Evolutionary conservation across 2,113 vertebrate species (phyloP), one percentile per base, ranked within the genome.

Genomic region (Puffinus mauretanicus): DNA sequence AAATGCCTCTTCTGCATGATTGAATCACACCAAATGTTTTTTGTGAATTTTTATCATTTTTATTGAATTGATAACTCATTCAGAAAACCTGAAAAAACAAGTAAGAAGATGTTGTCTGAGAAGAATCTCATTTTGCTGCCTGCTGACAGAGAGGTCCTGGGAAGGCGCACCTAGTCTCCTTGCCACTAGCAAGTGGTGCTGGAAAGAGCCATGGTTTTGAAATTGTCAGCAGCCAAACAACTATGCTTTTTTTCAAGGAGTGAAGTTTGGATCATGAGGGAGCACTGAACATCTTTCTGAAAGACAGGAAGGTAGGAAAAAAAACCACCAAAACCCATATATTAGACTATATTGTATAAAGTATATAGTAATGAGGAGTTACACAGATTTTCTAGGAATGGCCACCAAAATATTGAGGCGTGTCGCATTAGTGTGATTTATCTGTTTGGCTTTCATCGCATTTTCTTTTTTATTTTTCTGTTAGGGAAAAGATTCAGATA

Each of bases 221-320:
- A 92, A 65, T 13, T 49, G 26, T 9, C 3, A 6, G 8, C 6
- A 25, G 36, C 65, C 16, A 55, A 40, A 61, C 8, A 52, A 15
- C 7, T 22, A 17, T 0, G 0, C 0, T 10, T 51, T 47, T 82
- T 88, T 32, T 52, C 3, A 38, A 66, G 7, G 24, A 29, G 3
- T 66, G 16, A 82, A 66, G 10, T 64, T 60, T 66, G 24, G 18
- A 66, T n/a, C 18, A 42, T 67, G 18, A 9, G 4, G 78, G 70
- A 69, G 11, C 21, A 72, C 16, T 47, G 29, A 93, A 38, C 36
- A 69, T 52, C n/a, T 25, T 76, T 44, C n/a, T 69, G 44, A 82
- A 66, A 88, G 42, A 52, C 0, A 55, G 12, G n/a, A 49, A 42
- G 25, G 18, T 26, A 64, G 47, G 16, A 87, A 91, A 89, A 91